Base-by-base conservation (phyloP, 2,888 invertebrate genomes). In the Drosophila anomelani region DNA sequence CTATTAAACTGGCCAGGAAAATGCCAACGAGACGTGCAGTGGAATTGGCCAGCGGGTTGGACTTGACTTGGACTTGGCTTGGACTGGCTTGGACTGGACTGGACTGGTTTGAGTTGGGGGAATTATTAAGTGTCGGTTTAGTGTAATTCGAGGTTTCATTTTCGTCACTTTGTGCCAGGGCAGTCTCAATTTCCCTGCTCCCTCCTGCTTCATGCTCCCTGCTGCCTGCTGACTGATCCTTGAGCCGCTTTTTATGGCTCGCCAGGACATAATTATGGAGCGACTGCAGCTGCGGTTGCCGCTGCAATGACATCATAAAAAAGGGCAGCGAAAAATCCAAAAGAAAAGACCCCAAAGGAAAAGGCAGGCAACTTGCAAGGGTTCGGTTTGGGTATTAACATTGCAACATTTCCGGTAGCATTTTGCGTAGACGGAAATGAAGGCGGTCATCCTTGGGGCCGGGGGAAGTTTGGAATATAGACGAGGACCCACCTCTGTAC, bases 401-500 rank as follows among this genome's bases (percentile, higher is more conserved):
- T 80, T 79, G 80, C 82, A 84, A 85, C 78, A 80, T 71, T 81
- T 85, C 85, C 85, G 82, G 80, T 74, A 60, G 83, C 81, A 83
- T 82, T 85, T 85, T 85, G 82, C 82, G 82, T 85, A 82, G 55
- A 71, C 86, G 86, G 82, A 83, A 86, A 81, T 80, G 75, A 80
- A 47, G 43, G 61, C 47, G 55, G 34, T 23, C 32, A 39, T 39
- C 20, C 51, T 51, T 3, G 12, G 17, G 17, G 43, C 26, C 5
- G 1, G 1, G n/a, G 10, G 2, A 9, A 29, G 7, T 1, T 6
- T 32, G n/a, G 0, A 20, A 29, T n/a, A 29, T 6, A 29, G n/a
- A 32, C 13, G 0, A 13, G 13, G 10, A 86, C 95, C 94, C 93
- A 97, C 98, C 97, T 94, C 96, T 95, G 92, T 95, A 96, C 85